phyloP scores from a whole-genome alignment of 2,888 invertebrate species.

The Epicampocera succincta region DNA sequence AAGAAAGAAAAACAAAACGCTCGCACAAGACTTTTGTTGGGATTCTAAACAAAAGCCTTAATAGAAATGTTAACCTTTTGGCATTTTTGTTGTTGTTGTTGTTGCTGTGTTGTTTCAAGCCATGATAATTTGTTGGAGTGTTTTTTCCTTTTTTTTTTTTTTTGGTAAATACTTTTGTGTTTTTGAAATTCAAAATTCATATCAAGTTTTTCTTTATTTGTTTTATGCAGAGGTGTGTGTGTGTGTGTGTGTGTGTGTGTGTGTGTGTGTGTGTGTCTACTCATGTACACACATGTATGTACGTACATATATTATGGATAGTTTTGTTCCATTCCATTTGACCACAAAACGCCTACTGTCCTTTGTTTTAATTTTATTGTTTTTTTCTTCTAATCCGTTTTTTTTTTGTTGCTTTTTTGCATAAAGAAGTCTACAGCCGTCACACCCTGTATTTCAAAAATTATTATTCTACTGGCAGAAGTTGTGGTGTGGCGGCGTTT shows the following conservation, averaged over 20 bases:
- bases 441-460: conserved; percentile 64
- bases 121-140: conserved; percentile 31
- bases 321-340: conserved; percentile 42
- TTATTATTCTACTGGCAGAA: conserved; percentile 39
- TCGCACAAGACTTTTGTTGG: background rate
- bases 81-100: conserved; percentile 57
- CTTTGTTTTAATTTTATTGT: conserved; percentile 56
- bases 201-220: conserved; percentile 22
- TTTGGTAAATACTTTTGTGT: conserved; percentile 42
- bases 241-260: too few relatives aligned
- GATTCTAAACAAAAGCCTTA: conserved; percentile 63
- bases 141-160: too few relatives aligned
- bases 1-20: too few relatives aligned
- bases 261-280: too few relatives aligned
- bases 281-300: background rate
- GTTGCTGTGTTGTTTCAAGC: background rate
- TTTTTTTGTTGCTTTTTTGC: too few relatives aligned
- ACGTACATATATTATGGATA: too few relatives aligned
- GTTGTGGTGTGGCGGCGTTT: conserved; percentile 57
- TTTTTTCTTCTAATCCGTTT: conserved; percentile 8
- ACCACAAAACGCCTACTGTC: conserved; percentile 70
- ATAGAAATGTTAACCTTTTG: conserved; percentile 79
- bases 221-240: too few relatives aligned
- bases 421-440: conserved; percentile 50
- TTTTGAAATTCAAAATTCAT: conserved; percentile 60